Evolutionary conservation across 2,113 vertebrate species (phyloP), one percentile per base, ranked within the genome.

Genomic region (Capreolus pygargus): DNA sequence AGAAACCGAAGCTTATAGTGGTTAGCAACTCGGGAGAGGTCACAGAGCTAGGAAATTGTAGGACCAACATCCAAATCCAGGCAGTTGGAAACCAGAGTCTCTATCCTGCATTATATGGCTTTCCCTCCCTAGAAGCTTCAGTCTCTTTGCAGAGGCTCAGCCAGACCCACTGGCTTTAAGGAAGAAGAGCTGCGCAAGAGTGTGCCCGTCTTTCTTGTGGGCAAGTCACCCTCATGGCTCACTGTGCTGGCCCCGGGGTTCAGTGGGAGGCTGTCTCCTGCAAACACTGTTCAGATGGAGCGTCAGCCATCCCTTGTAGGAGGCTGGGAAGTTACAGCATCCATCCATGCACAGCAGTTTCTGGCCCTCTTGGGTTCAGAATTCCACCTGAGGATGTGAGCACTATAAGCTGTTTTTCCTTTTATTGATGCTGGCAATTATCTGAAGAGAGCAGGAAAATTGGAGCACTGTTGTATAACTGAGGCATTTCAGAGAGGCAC

Each of bases 381-480:
- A 84, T 45, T 64, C 43, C 11, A 64, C 67, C 58, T 39, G 13
- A 87, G 19, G 36, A 55, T 17, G 0, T 78, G 47, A 87, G 28
- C 36, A 9, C 70, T 2, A 3, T 81, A 74, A 96, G 55, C 94
- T 81, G 1, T 60, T 67, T 78, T 90, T 52, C 90, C 39, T 50
- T 96, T 55, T 82, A 85, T 39, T 58, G 61, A 60, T 95, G 54
- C n/a, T 67, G 61, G 83, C 55, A 47, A 5, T 85, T 96, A 64
- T 74, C 95, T 96, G n/a, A 86, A 57, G 83, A 89, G 57, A 45
- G 25, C 14, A 78, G 70, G 81, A 83, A 83, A 96, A 91, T 12
- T 50, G 28, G 64, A 86, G 67, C 25, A 11, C 52, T 50, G 10
- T 86, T 79, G 15, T 19, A 23, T 91, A 39, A 81, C 91, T 12